Conservation (phyloP, 1,140 invertebrate genomes). For the Pollicipes pollicipes region DNA sequence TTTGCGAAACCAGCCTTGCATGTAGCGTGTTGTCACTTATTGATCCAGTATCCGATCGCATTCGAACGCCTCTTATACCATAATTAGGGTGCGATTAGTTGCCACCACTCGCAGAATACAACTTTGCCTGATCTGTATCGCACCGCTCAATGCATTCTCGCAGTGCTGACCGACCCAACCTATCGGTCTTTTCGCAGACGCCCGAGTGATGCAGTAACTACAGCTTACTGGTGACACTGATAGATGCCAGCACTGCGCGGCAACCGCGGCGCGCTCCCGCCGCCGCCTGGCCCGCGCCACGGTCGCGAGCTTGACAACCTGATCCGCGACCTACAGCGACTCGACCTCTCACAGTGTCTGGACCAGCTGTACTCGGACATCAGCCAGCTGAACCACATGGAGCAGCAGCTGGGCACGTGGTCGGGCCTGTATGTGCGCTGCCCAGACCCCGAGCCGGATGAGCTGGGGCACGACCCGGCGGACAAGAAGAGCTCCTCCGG, state of each 20-base stretch:
- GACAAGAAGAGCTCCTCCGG: conserved; percentile 6
- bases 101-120: too few species aligned
- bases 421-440: neutral
- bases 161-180: too few species aligned
- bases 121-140: too few species aligned
- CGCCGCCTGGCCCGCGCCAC: neutral
- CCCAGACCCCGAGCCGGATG: neutral
- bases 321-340: neutral
- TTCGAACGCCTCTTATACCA: too few species aligned
- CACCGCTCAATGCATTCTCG: too few species aligned
- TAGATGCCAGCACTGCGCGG: neutral
- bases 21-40: too few species aligned
- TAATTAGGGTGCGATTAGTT: too few species aligned
- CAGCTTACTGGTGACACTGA: neutral
- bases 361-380: neutral
- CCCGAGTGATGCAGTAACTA: neutral
- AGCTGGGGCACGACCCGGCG: neutral
- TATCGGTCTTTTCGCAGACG: neutral
- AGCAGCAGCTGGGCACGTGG: neutral
- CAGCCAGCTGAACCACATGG: neutral
- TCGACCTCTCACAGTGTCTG: neutral
- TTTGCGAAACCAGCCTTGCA: too few species aligned
- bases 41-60: too few species aligned
- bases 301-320: neutral
- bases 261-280: neutral